Base-by-base conservation (phyloP, 2,888 invertebrate species). In the Pyrgus malvae region DNA sequence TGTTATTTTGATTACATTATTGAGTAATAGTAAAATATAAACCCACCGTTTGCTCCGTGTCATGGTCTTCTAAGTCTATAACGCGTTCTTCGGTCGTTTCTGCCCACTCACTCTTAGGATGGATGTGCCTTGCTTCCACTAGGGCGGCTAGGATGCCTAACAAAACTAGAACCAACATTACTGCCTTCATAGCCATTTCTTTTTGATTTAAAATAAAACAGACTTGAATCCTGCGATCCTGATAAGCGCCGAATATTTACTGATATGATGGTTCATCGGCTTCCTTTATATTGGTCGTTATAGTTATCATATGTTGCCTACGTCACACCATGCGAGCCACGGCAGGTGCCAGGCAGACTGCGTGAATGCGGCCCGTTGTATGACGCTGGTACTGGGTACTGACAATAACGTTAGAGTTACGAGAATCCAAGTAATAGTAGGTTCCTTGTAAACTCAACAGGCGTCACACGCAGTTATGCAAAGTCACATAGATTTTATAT, bases 101-200 rank as follows among this genome's bases (percentile, higher is more conserved):
- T 11, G 59, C 53, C 37, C 55, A 35, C 7, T 58, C 53, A 12
- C 29, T 16, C n/a, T 58, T 54, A 1, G 77, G 80, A 42, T 81
- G 79, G 2, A 80, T 49, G 56, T 84, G 79, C 55, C 73, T 78
- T 3, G 73, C 68, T 35, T 68, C 59, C 2, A 55, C 62, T 21
- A 74, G 46, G 9, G 64, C 61, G 29, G 56, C 65, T 5, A 67
- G 29, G 19, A 60, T 48, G 4, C 16, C 17, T 8, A 37, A 2
- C 19, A 69, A 50, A 46, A 67, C 61, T 25, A 73, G 35, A 27
- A 56, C 58, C 37, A 65, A 51, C 11, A 64, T 19, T 50, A 67
- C 21, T 55, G 66, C 69, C 14, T 33, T 33, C 16, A 33, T 14
- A 41, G 60, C 60, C 68, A 67, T 71, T 60, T 35, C 35, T 7